A percentile compares a stretch with the other conserved stretches of the same genome.
Conservation (phyloP, 2,113 vertebrate genomes). For the Mandrillus leucophaeus region DNA sequence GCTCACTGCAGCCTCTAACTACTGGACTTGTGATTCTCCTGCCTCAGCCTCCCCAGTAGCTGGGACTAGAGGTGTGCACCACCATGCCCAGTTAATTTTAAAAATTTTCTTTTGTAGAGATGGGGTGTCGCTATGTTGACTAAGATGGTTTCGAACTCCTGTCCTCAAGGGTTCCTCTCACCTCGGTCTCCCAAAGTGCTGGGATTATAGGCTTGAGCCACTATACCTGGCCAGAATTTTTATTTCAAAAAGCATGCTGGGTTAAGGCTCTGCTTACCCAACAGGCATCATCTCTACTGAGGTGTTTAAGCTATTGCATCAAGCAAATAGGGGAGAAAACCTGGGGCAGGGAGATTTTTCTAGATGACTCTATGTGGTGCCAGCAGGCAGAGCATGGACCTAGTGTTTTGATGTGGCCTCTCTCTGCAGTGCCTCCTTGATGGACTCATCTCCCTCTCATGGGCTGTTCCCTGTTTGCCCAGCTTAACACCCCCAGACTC, state of each 20-base stretch:
- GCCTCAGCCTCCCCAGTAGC: too few relatives aligned
- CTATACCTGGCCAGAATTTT: too few relatives aligned
- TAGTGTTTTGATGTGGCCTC: background rate
- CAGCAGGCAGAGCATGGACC: background rate
- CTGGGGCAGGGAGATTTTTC: background rate
- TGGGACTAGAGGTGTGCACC: too few relatives aligned
- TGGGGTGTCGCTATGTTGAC: too few relatives aligned
- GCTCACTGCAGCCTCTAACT: too few relatives aligned
- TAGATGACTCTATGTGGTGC: background rate
- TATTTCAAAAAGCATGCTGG: background rate
- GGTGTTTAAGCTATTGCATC: accelerated
- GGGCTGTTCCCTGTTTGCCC: background rate
- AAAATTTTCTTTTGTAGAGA: too few relatives aligned
- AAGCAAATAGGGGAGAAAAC: background rate
- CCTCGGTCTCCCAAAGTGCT: too few relatives aligned
- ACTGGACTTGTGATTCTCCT: too few relatives aligned
- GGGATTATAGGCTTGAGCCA: too few relatives aligned
- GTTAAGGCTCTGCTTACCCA: background rate
- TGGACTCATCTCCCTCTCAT: background rate
- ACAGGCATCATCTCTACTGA: background rate
- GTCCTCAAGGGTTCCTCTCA: too few relatives aligned
- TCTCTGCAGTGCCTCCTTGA: accelerated
- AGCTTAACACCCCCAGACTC: background rate
- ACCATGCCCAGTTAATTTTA: too few relatives aligned
- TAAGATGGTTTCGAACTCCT: too few relatives aligned